Conservation (phyloP, 2,113 vertebrate genomes). For the Heloderma charlesbogerti region DNA sequence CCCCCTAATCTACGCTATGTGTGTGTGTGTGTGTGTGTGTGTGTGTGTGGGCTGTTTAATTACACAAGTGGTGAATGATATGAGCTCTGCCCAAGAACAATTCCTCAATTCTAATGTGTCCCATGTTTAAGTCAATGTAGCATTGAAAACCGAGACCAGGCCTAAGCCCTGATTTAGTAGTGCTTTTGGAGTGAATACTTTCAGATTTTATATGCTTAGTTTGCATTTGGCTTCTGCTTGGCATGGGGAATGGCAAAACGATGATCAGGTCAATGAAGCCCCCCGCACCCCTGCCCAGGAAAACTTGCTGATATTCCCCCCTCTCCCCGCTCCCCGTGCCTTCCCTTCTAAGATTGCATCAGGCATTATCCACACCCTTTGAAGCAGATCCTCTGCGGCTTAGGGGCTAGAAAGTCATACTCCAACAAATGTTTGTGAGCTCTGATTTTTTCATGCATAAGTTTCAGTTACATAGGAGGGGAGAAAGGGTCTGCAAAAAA, state of each 20-base stretch:
- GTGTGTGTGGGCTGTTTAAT: neutral
- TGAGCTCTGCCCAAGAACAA: too few species aligned
- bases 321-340: too few species aligned
- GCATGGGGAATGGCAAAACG: neutral
- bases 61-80: neutral
- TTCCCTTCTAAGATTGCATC: neutral
- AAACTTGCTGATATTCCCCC: too few species aligned
- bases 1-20: neutral
- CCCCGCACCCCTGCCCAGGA: too few species aligned
- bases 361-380: neutral
- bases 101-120: too few species aligned
- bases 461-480: neutral
- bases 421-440: neutral
- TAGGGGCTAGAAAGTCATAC: neutral
- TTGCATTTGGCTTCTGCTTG: neutral
- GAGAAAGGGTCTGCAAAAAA: neutral
- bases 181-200: neutral
- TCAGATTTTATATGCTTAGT: neutral
- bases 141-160: neutral
- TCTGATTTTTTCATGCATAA: neutral
- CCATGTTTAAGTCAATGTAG: too few species aligned
- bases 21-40: too few species aligned
- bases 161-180: neutral
- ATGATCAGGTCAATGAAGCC: too few species aligned
- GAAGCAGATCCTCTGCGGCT: neutral